Conservation (phyloP, 2,797 vertebrate species). For the Propithecus perrieri region DNA sequence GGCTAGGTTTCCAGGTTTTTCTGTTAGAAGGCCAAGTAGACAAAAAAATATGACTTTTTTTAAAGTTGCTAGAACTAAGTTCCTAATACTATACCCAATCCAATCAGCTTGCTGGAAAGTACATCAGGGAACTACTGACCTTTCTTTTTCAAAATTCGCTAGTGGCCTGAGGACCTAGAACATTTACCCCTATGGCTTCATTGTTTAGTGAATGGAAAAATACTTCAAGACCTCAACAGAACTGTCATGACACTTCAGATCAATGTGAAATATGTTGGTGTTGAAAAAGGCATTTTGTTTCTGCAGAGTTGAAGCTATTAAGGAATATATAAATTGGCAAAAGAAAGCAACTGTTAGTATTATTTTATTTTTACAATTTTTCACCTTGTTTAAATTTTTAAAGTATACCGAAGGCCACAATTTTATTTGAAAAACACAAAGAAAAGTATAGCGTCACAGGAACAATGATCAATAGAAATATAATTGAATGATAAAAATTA, state of each 20-base stretch:
- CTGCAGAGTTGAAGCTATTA: background rate
- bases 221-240: background rate
- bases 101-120: background rate
- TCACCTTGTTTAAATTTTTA: background rate
- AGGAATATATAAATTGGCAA: background rate
- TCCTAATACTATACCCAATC: background rate
- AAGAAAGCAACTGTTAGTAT: background rate
- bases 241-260: background rate
- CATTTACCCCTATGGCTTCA: background rate
- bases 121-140: background rate
- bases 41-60: background rate
- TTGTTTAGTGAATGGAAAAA: background rate
- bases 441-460: background rate
- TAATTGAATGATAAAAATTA: background rate
- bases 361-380: slow-evolving; percentile 32
- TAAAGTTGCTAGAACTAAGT: background rate
- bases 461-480: background rate
- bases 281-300: background rate
- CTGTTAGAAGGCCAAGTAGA: background rate
- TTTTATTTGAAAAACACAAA: slow-evolving; percentile 25
- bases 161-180: background rate
- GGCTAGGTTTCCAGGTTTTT: background rate
- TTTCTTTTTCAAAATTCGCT: background rate
- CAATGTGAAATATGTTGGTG: background rate
- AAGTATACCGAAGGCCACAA: background rate